phyloP scores from a whole-genome alignment of 92 coral and sea anemone species.

The Porites divaricata region DNA sequence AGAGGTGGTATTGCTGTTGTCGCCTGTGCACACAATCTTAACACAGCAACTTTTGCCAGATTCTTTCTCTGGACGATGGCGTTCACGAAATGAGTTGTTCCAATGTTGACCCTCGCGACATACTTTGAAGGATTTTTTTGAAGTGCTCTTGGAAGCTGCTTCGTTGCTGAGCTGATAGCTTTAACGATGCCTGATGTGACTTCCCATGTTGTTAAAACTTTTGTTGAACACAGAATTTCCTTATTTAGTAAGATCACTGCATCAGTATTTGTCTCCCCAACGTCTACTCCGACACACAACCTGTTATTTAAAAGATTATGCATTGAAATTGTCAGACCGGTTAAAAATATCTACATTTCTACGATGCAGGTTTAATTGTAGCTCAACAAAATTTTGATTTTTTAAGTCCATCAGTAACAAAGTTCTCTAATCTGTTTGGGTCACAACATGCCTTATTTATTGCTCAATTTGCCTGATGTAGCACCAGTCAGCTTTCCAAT shows the following conservation, averaged over 20 bases:
- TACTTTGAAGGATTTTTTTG: slow-evolving; percentile 51
- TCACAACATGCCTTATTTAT: too few relatives aligned
- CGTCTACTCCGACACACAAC: slow-evolving; percentile 91
- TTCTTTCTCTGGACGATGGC: slow-evolving; percentile 89
- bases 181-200: slow-evolving; percentile 78
- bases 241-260: slow-evolving; percentile 75
- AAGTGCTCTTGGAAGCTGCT: slow-evolving; percentile 59
- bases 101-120: slow-evolving; percentile 86
- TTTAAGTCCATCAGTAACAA: too few relatives aligned
- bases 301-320: neutral
- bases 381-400: too few relatives aligned
- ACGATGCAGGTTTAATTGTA: neutral
- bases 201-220: slow-evolving; percentile 83
- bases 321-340: too few relatives aligned
- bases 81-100: slow-evolving; percentile 97
- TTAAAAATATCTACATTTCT: neutral
- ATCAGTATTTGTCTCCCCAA: slow-evolving; percentile 99
- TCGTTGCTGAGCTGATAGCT: slow-evolving; percentile 70
- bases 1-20: slow-evolving; percentile 86
- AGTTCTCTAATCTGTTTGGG: too few relatives aligned
- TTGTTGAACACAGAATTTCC: slow-evolving; percentile 69
- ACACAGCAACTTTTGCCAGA: slow-evolving; percentile 77
- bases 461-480: too few relatives aligned
- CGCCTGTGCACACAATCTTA: slow-evolving; percentile 93
- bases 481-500: too few relatives aligned